Percentiles rank a stretch among this genome's conserved stretches.
phyloP scores from a whole-genome alignment of 2,797 vertebrate genomes.

The Graptemys geographica region DNA sequence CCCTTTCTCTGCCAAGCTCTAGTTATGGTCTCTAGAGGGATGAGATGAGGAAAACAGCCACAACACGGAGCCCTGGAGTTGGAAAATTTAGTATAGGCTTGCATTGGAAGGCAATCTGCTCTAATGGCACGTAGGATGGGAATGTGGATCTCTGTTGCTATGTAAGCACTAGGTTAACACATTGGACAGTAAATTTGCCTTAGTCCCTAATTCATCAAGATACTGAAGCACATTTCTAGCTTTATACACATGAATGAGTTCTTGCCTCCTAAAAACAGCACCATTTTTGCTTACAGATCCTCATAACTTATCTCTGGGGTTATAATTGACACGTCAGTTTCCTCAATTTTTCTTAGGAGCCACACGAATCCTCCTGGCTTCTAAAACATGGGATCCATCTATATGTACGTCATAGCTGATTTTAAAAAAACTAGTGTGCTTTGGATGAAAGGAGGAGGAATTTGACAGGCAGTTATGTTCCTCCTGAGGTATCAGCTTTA shows the following conservation, averaged over 20 bases:
- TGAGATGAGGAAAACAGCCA: fast-evolving
- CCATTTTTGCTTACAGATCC: neutral
- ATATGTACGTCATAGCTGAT: neutral
- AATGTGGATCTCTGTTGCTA: fast-evolving
- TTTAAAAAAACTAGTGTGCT: neutral
- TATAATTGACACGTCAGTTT: neutral
- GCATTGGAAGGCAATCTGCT: fast-evolving
- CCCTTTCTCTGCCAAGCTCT: neutral
- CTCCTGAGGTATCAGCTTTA: neutral
- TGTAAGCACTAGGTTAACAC: fast-evolving
- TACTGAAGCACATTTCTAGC: fast-evolving
- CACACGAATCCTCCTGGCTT: neutral
- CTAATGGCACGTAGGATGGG: fast-evolving
- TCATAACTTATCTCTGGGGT: fast-evolving
- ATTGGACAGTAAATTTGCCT: fast-evolving
- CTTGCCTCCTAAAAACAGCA: neutral
- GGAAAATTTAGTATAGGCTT: fast-evolving
- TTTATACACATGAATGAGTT: fast-evolving
- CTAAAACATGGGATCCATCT: fast-evolving
- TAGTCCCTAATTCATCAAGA: neutral
- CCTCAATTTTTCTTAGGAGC: neutral
- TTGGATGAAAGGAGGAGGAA: neutral
- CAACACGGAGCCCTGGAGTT: fast-evolving
- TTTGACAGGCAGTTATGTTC: neutral
- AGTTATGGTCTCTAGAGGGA: neutral